Base-by-base conservation (phyloP, 2,113 vertebrate species). In the Sclerurus mexicanus region DNA sequence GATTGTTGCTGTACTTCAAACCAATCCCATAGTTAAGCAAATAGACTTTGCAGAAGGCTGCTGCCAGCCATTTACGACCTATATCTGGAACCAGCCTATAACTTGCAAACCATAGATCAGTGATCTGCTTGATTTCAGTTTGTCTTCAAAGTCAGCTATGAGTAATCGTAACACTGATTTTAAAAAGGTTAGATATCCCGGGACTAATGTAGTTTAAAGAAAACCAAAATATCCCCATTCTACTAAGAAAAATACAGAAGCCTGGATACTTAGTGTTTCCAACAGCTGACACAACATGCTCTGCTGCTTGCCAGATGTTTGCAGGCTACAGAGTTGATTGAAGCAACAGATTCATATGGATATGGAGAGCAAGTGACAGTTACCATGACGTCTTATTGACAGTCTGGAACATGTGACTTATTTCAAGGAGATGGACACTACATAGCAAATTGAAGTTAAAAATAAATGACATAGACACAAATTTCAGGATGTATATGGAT, bases 211-310 rank as follows among this genome's bases (percentile, higher is more conserved):
- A 39, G 5, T 14, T 55, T 56, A 8, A 64, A 63, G 30, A 25
- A 12, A 8, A 3, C 0, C 30, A 67, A 53, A 76, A 28, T 23
- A 6, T 4, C 2, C 10, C 4, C 15, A 21, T 85, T 82, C 24
- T 62, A 17, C 14, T 53, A 50, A 40, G 21, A 74, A 53, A 88
- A 66, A 22, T 58, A 22, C 25, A 73, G 42, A 82, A 75, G 5
- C 7, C 17, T 74, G 12, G 14, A 49, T 71, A 16, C 8, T 53
- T 64, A 31, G 30, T 25, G 10, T 49, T 90, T 78, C 33, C 24
- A 90, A n/a, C 12, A 75, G 24, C 7, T 85, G 55, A 23, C 24
- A 23, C 24, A 82, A 10, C 7, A 17, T 3, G 4, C 12, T 49
- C 37, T 85, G 31, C 14, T 87, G 33, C 18, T 35, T 67, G 33